Conservation (phyloP, 2,113 vertebrate genomes). For the Passer montanus region DNA sequence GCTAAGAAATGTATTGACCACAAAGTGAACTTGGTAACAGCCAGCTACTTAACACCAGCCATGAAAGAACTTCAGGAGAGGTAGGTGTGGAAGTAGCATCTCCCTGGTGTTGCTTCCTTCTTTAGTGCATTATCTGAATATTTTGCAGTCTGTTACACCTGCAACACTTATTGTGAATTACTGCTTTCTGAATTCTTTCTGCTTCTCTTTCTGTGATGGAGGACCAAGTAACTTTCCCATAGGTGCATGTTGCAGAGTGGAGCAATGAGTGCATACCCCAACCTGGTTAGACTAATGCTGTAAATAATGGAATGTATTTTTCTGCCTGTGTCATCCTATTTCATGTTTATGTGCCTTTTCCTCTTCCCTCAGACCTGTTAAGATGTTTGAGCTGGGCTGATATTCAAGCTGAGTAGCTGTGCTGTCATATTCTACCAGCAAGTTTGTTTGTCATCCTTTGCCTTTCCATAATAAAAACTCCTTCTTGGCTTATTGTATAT, state of each 20-base stretch:
- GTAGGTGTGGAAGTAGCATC: slow-evolving; percentile 61
- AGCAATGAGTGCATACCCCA: not conserved
- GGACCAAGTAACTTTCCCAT: not conserved
- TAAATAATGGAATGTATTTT: not conserved
- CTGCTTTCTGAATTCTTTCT: not conserved
- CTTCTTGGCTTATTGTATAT: not conserved
- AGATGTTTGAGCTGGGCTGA: not conserved
- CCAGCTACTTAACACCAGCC: slow-evolving; percentile 91
- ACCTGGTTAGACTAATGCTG: not conserved
- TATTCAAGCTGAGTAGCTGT: not conserved
- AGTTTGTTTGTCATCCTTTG: not conserved
- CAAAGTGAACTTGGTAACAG: slow-evolving; percentile 93
- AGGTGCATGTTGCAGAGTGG: not conserved
- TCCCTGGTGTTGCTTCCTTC: not conserved
- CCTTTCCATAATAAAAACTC: not conserved
- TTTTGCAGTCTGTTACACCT: not conserved
- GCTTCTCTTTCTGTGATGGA: not conserved
- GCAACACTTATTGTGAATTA: not conserved
- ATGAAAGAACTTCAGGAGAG: slow-evolving; percentile 90
- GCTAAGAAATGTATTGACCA: slow-evolving; percentile 88
- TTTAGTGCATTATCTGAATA: not conserved
- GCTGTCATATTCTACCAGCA: not conserved
- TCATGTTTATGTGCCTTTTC: not conserved
- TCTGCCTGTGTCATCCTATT: not conserved
- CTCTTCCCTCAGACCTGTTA: not conserved